Conservation (phyloP, 2,797 vertebrate genomes). For the Liasis olivaceus region DNA sequence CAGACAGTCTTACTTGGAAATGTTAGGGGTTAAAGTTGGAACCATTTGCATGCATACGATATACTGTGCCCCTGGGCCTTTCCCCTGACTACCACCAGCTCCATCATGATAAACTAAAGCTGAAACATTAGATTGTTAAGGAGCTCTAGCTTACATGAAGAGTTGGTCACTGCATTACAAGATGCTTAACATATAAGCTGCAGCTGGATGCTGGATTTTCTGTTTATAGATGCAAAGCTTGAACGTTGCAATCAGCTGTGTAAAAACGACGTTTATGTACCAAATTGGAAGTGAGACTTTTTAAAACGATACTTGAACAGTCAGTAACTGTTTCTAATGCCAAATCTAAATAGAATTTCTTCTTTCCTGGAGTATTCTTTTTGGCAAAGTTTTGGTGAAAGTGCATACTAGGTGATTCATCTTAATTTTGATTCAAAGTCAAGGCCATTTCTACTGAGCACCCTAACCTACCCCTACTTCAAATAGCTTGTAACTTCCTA, state of each 20-base stretch:
- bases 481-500: not conserved
- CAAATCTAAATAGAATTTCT: not conserved
- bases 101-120: constrained; percentile 23
- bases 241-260: not conserved
- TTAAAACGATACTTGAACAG: not conserved
- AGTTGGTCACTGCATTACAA: constrained; percentile 20
- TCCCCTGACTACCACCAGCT: not conserved
- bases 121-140: constrained; percentile 13
- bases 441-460: not conserved
- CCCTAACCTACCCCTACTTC: not conserved
- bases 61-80: not conserved
- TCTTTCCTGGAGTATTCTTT: not conserved
- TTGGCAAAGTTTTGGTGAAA: not conserved
- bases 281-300: not conserved
- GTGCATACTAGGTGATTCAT: not conserved
- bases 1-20: not conserved
- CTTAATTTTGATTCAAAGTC: not conserved
- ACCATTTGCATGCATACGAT: not conserved
- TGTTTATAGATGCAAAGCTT: not conserved
- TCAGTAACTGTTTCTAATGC: not conserved
- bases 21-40: not conserved
- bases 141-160: constrained; percentile 28
- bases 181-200: constrained; percentile 33
- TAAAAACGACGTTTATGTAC: not conserved
- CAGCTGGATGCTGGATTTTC: not conserved